Conservation (phyloP, 2,888 invertebrate species). For the Amphipyra berbera region DNA sequence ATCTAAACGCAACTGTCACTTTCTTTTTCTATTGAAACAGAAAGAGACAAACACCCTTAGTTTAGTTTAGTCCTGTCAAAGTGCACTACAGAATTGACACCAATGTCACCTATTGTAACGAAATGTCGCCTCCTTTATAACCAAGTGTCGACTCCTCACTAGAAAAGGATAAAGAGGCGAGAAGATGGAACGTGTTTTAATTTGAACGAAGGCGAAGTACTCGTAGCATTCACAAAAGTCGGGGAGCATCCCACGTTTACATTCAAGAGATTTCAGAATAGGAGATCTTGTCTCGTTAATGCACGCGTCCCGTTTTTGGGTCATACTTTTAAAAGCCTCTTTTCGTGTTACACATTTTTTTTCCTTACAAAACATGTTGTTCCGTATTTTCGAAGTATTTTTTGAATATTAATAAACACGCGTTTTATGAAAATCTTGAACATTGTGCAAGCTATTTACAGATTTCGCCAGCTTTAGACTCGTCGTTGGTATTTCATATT, state of each 20-base stretch:
- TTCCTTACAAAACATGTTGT: slow-evolving; percentile 12
- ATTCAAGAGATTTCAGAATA: slow-evolving; percentile 35
- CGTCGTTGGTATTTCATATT: neutral
- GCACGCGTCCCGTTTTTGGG: slow-evolving; percentile 37
- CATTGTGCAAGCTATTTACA: neutral
- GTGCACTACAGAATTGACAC: no score
- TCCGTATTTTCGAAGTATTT: no score
- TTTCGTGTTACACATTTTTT: slow-evolving; percentile 32
- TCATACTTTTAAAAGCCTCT: slow-evolving; percentile 20
- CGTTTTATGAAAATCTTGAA: neutral
- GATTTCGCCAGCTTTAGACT: slow-evolving; percentile 13
- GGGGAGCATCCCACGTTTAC: slow-evolving; percentile 14
- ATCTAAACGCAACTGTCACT: no score
- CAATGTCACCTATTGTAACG: neutral
- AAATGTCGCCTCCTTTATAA: slow-evolving; percentile 9
- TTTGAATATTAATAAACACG: no score
- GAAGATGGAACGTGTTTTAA: slow-evolving; percentile 40
- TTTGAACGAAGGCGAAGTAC: slow-evolving; percentile 34
- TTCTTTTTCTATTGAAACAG: no score
- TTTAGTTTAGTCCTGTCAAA: no score
- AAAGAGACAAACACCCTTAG: no score
- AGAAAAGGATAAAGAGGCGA: slow-evolving; percentile 5
- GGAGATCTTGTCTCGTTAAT: slow-evolving; percentile 51
- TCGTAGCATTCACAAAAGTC: slow-evolving; percentile 32
- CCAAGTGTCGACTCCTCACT: slow-evolving; percentile 8